Conservation (phyloP, 2,888 invertebrate species). For the Bombyx huttoni region DNA sequence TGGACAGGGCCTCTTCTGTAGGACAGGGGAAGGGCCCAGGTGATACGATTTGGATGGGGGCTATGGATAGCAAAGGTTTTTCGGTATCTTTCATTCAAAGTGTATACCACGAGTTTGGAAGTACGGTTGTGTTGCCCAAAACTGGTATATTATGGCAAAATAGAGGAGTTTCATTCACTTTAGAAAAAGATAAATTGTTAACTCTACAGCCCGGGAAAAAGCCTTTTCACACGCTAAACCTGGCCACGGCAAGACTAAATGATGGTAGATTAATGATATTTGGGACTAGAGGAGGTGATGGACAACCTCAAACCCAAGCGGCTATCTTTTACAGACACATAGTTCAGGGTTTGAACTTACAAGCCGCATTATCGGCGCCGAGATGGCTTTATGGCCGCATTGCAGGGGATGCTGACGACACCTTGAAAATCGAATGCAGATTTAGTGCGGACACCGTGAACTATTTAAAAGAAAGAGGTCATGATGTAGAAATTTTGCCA, state of each 20-base stretch:
- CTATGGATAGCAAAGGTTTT: conserved; percentile 54
- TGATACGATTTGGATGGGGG: conserved; percentile 59
- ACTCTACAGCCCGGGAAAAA: conserved; percentile 50
- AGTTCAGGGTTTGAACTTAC: conserved; percentile 39
- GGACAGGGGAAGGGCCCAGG: conserved; percentile 38
- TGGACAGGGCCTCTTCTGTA: conserved; percentile 20
- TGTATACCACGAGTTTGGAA: conserved; percentile 43
- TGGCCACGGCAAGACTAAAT: conserved; percentile 45
- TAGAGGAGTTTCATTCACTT: conserved; percentile 38
- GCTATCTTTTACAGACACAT: conserved; percentile 58
- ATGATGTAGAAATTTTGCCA: conserved; percentile 29
- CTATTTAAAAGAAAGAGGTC: conserved; percentile 41
- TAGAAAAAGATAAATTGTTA: conserved; percentile 33
- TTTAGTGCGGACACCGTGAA: conserved; percentile 35
- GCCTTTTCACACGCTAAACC: conserved; percentile 52
- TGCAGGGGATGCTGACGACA: conserved; percentile 18
- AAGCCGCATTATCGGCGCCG: conserved; percentile 36
- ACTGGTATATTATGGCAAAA: conserved; percentile 61
- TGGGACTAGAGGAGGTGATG: conserved; percentile 57
- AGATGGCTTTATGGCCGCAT: conserved; percentile 49
- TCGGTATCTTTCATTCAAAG: conserved; percentile 63
- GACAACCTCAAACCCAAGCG: conserved; percentile 56
- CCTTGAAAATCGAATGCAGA: conserved; percentile 39
- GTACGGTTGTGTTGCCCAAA: conserved; percentile 44
- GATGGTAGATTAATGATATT: conserved; percentile 54